Base-by-base conservation (phyloP, 2,113 vertebrate genomes). In the Ageneiosus marmoratus region DNA sequence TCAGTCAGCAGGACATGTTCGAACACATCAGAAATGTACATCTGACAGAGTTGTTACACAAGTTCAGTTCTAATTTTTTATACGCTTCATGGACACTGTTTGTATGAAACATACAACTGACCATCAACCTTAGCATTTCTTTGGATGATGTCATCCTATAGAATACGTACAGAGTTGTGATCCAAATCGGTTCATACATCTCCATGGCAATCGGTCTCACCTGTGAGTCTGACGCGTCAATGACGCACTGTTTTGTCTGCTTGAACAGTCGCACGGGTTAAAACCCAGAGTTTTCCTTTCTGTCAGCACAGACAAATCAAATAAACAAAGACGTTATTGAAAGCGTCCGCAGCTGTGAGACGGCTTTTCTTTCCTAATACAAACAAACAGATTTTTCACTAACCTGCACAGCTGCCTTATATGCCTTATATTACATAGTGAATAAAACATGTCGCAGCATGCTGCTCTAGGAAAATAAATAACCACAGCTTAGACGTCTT, bases 301-400 rank as follows among this genome's bases (percentile, higher is more conserved):
- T 15, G 20, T 58, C 63, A 34, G 50, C 37, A 27, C 6, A 16
- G 58, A 67, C 22, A 62, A 34, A 48, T 18, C 53, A 79, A 84
- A 84, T 58, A 84, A 79, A 79, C 63, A 58, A 22, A 60, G 55
- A 53, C 0, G 4, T 22, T 74, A 16, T 34, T 58, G 24, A 29
- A 63, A 63, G 41, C 29, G 4, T 41, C 24, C 1, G 34, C 83
- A 62, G 76, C 76, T 60, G 82, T 20, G 75, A 72, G 51, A 4
- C 18, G 24, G 18, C 27, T 78, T 83, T 60, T 50, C 51, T 83
- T 78, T 78, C 79, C 41, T 29, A 60, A 53, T 41, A 37, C 27
- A 78, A 58, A 27, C 82, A 69, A 11, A 16, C 20, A 55, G 62
- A 22, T 44, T 67, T 78, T 58, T 55, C 5, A 12, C 20, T 34